These are phyloP conservation scores for Rhagoletis pomonella DNA, from an alignment of 1,140 invertebrate species.

Conservation along the genomic window DNA sequence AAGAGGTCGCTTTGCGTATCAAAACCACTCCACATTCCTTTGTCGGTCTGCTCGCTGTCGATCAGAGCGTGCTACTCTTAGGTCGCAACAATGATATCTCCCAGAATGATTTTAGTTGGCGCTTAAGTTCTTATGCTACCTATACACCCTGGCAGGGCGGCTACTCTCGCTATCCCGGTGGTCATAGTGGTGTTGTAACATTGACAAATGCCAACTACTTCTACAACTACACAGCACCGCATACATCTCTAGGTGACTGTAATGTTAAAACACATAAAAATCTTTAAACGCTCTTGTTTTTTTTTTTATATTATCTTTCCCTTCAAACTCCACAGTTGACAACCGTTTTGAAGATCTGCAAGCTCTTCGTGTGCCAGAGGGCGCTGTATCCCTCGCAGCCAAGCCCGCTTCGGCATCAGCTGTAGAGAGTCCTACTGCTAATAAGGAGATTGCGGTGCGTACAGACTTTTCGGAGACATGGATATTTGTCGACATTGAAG, in stretches of 20 bases:
- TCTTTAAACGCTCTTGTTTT: neutral
- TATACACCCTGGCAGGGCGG: conserved; percentile 69
- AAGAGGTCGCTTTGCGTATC: conserved; percentile 83
- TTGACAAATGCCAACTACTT: conserved; percentile 70
- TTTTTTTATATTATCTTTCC: neutral
- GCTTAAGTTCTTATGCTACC: conserved; percentile 67
- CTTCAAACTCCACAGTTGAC: neutral
- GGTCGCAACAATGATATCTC: conserved; percentile 64
- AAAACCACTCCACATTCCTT: conserved; percentile 88
- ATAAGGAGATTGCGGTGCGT: conserved; percentile 58
- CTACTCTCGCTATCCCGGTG: conserved; percentile 68
- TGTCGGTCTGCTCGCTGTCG: conserved; percentile 88
- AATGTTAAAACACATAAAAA: neutral
- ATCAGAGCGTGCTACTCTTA: conserved; percentile 89
- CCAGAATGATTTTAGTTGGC: conserved; percentile 70
- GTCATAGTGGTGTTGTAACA: conserved; percentile 66
- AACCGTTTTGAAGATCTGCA: conserved; percentile 16
- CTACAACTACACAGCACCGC: conserved; percentile 65
- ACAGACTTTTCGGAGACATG: conserved; percentile 70
- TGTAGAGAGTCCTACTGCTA: neutral
- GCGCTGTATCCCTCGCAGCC: neutral
- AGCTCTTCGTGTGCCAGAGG: neutral
- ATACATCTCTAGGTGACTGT: conserved; percentile 23
- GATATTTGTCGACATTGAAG: conserved; percentile 70
- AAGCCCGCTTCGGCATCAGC: neutral